Evolutionary conservation across 2,113 vertebrate genomes (phyloP).

Genomic region (Anas platyrhynchos): DNA sequence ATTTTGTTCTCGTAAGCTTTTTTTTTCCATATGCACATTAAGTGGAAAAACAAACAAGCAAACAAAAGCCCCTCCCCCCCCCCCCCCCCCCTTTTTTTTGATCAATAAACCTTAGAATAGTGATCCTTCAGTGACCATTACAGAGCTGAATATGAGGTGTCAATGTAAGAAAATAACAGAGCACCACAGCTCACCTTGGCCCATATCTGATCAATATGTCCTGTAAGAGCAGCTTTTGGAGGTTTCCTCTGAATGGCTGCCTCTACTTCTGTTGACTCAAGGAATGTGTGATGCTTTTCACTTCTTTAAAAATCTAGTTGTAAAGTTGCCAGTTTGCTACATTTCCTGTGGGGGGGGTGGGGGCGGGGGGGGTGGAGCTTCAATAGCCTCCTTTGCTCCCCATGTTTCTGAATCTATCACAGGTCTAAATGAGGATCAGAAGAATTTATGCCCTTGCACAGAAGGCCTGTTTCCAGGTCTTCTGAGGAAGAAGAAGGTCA

Average conservation of each 20-base stretch:
- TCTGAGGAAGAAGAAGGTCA: not conserved
- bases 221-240: not conserved
- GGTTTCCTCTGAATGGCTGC: not conserved
- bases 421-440: not conserved
- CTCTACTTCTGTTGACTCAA: not conserved
- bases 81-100: not conserved
- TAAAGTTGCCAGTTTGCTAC: not conserved
- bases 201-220: conserved; percentile 28
- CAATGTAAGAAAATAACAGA: not conserved
- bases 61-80: no score
- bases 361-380: not conserved
- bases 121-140: not conserved
- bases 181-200: conserved; percentile 54
- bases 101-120: not conserved
- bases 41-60: not conserved
- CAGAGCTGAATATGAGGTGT: not conserved
- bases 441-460: not conserved
- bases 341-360: not conserved
- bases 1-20: not conserved
- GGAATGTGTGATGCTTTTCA: not conserved
- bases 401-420: not conserved
- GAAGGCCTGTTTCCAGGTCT: not conserved
- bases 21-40: not conserved
- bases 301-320: not conserved
- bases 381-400: not conserved